These are phyloP conservation scores for Mohoua ochrocephala DNA, from an alignment of 2,113 vertebrate genomes.

Conservation along the genomic window DNA sequence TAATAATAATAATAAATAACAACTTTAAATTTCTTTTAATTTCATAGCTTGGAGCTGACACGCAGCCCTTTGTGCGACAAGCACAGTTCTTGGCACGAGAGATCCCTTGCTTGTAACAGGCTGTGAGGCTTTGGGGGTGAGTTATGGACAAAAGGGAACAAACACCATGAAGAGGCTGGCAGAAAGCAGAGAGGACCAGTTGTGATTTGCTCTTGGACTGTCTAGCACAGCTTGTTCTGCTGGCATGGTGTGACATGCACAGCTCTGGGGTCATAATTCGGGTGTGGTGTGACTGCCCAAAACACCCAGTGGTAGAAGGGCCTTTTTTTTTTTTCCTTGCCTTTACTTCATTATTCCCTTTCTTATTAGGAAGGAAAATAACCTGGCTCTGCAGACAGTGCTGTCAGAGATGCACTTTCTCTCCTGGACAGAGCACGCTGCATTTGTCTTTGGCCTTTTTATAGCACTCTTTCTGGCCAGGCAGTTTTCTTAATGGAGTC, in stretches of 20 bases:
- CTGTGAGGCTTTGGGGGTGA: neutral
- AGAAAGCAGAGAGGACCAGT: neutral
- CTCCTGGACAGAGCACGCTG: neutral
- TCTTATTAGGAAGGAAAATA: neutral
- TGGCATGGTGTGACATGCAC: too few species aligned
- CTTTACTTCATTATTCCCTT: neutral
- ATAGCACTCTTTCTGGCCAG: neutral
- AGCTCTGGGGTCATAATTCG: neutral
- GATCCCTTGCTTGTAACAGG: neutral
- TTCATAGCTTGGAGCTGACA: neutral
- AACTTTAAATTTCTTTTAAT: neutral
- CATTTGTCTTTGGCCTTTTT: neutral
- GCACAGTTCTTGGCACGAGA: neutral
- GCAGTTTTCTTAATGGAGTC: constrained; percentile 5
- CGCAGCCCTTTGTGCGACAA: neutral
- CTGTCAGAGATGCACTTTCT: neutral
- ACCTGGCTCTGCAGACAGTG: neutral
- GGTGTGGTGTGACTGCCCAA: neutral
- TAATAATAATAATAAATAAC: neutral
- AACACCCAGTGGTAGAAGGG: neutral
- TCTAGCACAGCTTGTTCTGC: neutral
- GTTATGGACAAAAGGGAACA: neutral
- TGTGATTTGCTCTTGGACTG: neutral
- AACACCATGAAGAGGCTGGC: neutral
- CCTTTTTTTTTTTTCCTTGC: accelerated